Evolutionary conservation across 1,140 invertebrate genomes (phyloP), one percentile per base, ranked within the genome.

Genomic region (Nephotettix cincticeps): DNA sequence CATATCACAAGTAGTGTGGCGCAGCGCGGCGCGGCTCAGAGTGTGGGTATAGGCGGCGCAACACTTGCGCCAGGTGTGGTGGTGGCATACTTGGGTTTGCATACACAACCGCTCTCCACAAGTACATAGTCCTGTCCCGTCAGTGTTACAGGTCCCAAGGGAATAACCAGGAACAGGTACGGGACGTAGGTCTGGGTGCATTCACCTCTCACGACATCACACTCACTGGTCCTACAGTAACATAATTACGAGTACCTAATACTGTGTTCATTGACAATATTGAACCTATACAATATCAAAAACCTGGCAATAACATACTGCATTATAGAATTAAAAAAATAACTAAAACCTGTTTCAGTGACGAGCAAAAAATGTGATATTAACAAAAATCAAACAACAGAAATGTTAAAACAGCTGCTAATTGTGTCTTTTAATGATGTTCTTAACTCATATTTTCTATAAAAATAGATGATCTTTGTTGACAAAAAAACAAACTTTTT

Each of bases 101-200:
- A 96, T 3, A 94, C 92, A 78, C 94, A 96, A 30, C 94, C 94
- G 76, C 92, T 95, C 79, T 96, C 94, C 1, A 96, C 93, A 21
- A 96, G 83, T 6, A 96, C 93, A 82, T 96, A 96, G 82, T 96
- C 94, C 79, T 95, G 93, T 6, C 92, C 94, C 17, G 93, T 96
- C 14, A 96, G 82, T 13, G 94, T 96, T 4, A 96, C 94, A 0
- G 94, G 94, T 0, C 94, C 94, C 29, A 96, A 80, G 0, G 94
- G 94, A 66, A 96, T 92, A 56, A 96, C 93, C 77, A 96, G 84
- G 81, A 96, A 96, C 70, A 96, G 81, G 80, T 96, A 95, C 6
- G 94, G 94, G 68, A 95, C 91, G 82, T 95, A 96, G 0, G 93
- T 96, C 81, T 96, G 94, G 40, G 93, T 93, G 80, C 94, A 96